Evolutionary conservation across 1,140 invertebrate species (phyloP).

Genomic region (Cherax destructor): DNA sequence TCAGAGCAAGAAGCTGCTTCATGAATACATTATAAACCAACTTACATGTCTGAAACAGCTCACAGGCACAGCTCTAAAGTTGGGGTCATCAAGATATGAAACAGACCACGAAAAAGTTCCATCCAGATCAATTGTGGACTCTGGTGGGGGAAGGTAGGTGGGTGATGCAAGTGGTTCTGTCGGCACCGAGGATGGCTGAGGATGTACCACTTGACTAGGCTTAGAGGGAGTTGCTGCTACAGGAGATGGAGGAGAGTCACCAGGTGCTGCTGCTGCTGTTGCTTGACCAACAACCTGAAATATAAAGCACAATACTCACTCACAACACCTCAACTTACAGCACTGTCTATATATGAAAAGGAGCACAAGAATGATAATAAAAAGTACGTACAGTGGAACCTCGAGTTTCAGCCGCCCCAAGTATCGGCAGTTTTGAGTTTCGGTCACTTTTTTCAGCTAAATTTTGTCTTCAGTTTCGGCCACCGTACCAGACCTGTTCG

Average conservation of each 20-base stretch:
- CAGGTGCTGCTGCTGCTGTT: neutral
- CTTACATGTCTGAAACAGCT: conserved; percentile 91
- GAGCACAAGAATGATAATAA: no score
- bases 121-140: conserved; percentile 53
- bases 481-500: no score
- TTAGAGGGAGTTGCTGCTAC: neutral
- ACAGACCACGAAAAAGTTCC: conserved; percentile 58
- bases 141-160: conserved; percentile 62
- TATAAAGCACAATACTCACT: neutral
- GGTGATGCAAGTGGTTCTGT: conserved; percentile 30
- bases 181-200: neutral
- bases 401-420: no score
- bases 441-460: no score
- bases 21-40: neutral
- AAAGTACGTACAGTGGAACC: no score
- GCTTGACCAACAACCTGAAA: conserved; percentile 1
- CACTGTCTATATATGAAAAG: no score
- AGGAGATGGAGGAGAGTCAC: neutral
- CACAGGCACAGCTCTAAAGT: conserved; percentile 90
- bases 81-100: conserved; percentile 80
- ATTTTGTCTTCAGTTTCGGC: no score
- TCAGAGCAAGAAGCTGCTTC: neutral
- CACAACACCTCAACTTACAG: no score
- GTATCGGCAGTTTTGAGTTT: no score
- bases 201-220: conserved; percentile 35